Conservation (phyloP, 2,797 vertebrate species). For the Artibeus lituratus region DNA sequence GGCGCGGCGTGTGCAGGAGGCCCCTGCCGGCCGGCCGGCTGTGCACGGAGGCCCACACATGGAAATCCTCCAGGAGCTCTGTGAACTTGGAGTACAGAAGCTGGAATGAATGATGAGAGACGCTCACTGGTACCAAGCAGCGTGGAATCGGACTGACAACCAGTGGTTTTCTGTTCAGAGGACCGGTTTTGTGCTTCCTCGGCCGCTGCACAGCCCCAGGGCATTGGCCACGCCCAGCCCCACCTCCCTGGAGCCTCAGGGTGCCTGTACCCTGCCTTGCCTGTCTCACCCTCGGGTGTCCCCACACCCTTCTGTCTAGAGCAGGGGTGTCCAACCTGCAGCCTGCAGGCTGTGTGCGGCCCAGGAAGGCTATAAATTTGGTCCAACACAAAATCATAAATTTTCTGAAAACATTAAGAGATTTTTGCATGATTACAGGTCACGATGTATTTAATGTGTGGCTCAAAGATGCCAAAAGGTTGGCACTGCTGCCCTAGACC, state of each 20-base stretch:
- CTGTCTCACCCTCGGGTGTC: fast-evolving
- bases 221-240: not conserved
- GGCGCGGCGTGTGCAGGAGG: slow-evolving; percentile 81
- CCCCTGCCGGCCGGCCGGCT: slow-evolving; percentile 77
- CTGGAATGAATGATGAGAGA: slow-evolving; percentile 70
- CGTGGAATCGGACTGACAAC: fast-evolving
- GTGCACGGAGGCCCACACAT: slow-evolving; percentile 85
- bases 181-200: fast-evolving
- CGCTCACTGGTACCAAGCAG: fast-evolving
- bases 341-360: too few relatives aligned
- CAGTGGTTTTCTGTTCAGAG: fast-evolving
- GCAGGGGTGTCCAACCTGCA: too few relatives aligned
- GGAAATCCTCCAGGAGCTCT: slow-evolving; percentile 85
- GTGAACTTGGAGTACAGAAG: slow-evolving; percentile 81
- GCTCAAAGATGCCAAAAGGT: too few relatives aligned
- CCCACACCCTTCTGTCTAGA: not conserved
- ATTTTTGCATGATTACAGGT: too few relatives aligned
- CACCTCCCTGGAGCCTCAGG: not conserved
- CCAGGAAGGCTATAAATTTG: too few relatives aligned
- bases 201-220: not conserved
- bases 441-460: too few relatives aligned
- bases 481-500: too few relatives aligned
- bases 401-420: too few relatives aligned
- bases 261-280: not conserved
- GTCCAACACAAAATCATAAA: too few relatives aligned